A percentile compares a stretch with the other conserved stretches of the same genome.
These are phyloP conservation scores for Isotomurus palustris DNA, from an alignment of 2,888 invertebrate species.

Conservation along the genomic window DNA sequence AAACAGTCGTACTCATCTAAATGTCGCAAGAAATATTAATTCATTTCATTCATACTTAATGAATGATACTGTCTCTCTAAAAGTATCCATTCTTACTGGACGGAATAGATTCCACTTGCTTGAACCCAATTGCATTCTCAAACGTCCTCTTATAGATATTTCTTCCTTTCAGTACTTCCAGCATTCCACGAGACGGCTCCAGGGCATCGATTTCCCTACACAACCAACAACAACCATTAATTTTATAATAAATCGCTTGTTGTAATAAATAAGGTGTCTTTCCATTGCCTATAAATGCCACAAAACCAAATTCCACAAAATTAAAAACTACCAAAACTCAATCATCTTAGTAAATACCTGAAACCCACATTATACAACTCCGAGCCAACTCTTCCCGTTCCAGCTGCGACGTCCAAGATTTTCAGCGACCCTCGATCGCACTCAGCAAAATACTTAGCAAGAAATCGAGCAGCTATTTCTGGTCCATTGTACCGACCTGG, in stretches of 20 bases:
- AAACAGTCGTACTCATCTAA: conserved; percentile 47
- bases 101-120: conserved; percentile 21
- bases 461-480: conserved; percentile 47
- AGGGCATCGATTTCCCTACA: conserved; percentile 48
- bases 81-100: conserved; percentile 19
- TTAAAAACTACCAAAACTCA: not conserved
- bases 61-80: not conserved
- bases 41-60: no score
- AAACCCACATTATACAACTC: conserved; percentile 43
- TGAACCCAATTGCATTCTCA: conserved; percentile 43
- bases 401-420: conserved; percentile 50
- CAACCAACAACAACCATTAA: not conserved
- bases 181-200: conserved; percentile 49
- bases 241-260: not conserved
- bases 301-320: no score
- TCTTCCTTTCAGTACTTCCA: conserved; percentile 47
- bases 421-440: conserved; percentile 38
- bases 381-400: conserved; percentile 50
- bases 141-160: conserved; percentile 47
- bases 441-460: conserved; percentile 44
- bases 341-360: conserved; percentile 18
- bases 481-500: conserved; percentile 48
- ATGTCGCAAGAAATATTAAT: not conserved
- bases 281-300: not conserved
- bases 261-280: not conserved